A percentile compares a stretch with the other conserved stretches of the same genome.
Evolutionary conservation across 2,888 invertebrate species (phyloP).

Genomic region (Subacronicta megacephala): DNA sequence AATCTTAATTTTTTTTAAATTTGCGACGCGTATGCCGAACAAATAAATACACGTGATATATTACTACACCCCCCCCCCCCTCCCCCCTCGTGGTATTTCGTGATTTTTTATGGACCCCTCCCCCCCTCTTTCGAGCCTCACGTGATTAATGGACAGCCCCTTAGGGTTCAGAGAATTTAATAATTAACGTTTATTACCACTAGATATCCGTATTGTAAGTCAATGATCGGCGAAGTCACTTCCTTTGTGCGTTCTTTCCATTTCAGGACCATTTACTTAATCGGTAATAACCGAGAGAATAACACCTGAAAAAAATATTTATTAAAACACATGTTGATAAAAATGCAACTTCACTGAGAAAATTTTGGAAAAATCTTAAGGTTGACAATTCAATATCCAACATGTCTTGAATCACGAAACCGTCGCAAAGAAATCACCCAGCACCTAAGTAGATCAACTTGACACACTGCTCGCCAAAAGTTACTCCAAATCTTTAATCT

Average conservation of each 20-base stretch:
- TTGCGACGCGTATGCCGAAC: too few relatives aligned
- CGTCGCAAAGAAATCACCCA: constrained; percentile 35
- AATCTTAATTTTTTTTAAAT: too few relatives aligned
- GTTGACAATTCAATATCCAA: constrained; percentile 35
- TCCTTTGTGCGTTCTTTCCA: constrained; percentile 13
- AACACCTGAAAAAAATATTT: constrained; percentile 36
- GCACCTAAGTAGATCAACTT: constrained; percentile 39
- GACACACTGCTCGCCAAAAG: constrained; percentile 32
- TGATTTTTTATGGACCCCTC: too few relatives aligned
- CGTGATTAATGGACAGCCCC: too few relatives aligned
- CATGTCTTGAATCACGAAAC: constrained; percentile 36
- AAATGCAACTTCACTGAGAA: neutral
- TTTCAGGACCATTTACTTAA: constrained; percentile 10
- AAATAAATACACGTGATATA: too few relatives aligned
- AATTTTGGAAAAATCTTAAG: constrained; percentile 29
- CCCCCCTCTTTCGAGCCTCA: too few relatives aligned
- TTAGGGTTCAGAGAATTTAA: too few relatives aligned
- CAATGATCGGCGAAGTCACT: constrained; percentile 1
- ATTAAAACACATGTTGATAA: constrained; percentile 16
- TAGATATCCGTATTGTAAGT: too few relatives aligned
- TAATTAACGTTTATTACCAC: too few relatives aligned
- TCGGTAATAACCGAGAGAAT: constrained; percentile 8
- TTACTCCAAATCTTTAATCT: constrained; percentile 21
- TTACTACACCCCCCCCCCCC: too few relatives aligned
- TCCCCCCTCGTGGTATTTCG: too few relatives aligned